A percentile compares a stretch with the other conserved stretches of the same genome.
Evolutionary conservation across 2,888 invertebrate genomes (phyloP).

Genomic region (Sphaerophoria taeniata): DNA sequence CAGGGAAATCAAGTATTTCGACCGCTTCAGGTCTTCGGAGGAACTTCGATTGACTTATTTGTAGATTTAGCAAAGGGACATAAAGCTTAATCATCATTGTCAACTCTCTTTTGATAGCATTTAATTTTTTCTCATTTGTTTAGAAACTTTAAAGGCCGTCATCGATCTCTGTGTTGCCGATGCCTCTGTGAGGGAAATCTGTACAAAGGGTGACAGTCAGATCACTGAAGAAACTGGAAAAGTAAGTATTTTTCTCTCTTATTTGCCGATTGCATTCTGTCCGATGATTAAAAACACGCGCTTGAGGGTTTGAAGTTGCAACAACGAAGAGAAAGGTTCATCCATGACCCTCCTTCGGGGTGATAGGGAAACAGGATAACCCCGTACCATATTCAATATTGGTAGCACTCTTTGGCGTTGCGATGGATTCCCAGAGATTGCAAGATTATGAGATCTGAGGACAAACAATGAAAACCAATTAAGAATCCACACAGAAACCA

Average conservation of each 20-base stretch:
- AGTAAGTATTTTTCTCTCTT: conserved; percentile 83
- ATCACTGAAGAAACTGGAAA: conserved; percentile 96
- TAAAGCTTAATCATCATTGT: too few relatives aligned
- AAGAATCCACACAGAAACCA: background rate
- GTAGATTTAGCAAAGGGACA: too few relatives aligned
- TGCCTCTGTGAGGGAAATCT: conserved; percentile 94
- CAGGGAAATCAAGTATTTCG: too few relatives aligned
- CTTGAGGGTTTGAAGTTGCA: conserved; percentile 79
- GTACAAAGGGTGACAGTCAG: conserved; percentile 95
- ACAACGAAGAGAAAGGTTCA: conserved; percentile 57
- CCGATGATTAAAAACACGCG: conserved; percentile 82
- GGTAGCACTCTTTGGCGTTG: conserved; percentile 72
- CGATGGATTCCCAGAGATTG: conserved; percentile 79
- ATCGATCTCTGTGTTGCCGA: conserved; percentile 94
- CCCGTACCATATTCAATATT: conserved; percentile 75
- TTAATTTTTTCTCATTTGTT: conserved; percentile 39
- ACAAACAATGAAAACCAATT: conserved; percentile 52
- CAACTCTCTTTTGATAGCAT: background rate
- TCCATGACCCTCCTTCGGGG: conserved; percentile 29
- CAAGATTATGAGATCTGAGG: conserved; percentile 84
- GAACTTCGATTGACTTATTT: too few relatives aligned
- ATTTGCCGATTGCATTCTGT: conserved; percentile 47
- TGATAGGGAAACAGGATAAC: conserved; percentile 29
- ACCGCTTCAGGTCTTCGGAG: too few relatives aligned
- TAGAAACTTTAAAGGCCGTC: conserved; percentile 94